Conservation (phyloP, 92 coral and sea anemone species). For the Phenganax stokvisi region DNA sequence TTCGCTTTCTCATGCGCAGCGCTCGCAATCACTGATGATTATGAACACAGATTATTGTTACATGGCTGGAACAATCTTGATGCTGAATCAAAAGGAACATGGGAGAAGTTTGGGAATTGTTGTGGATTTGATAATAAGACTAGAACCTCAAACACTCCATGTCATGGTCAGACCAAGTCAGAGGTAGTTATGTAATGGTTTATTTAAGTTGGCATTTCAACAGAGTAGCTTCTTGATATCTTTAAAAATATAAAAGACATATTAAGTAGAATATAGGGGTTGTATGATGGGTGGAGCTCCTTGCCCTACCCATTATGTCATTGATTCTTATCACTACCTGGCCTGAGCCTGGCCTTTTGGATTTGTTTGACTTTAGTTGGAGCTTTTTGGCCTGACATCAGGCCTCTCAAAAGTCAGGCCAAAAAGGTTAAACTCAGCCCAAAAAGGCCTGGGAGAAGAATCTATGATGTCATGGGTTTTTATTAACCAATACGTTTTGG, state of each 20-base stretch:
- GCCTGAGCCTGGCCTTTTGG: too few species aligned
- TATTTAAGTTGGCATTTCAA: neutral
- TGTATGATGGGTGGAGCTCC: too few species aligned
- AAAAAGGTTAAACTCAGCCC: too few species aligned
- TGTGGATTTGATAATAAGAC: slow-evolving; percentile 68
- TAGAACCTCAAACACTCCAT: neutral
- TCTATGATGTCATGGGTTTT: too few species aligned
- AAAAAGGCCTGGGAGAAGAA: too few species aligned
- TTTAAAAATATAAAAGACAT: neutral
- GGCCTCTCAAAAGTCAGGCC: too few species aligned
- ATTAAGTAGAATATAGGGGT: neutral
- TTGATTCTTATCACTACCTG: too few species aligned
- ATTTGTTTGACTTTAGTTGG: too few species aligned
- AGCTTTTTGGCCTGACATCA: too few species aligned
- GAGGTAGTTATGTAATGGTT: slow-evolving; percentile 23
- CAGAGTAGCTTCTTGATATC: neutral
- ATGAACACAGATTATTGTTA: slow-evolving; percentile 51
- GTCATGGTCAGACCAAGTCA: slow-evolving; percentile 21
- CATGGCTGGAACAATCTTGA: slow-evolving; percentile 67
- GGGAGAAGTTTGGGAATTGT: slow-evolving; percentile 63
- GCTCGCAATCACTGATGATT: slow-evolving; percentile 61
- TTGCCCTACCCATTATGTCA: too few species aligned
- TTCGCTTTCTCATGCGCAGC: slow-evolving; percentile 92
- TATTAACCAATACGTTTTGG: too few species aligned
- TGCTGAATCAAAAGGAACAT: slow-evolving; percentile 49